Evolutionary conservation across 1,140 invertebrate genomes (phyloP).

Genomic region (Lepidurus apus): DNA sequence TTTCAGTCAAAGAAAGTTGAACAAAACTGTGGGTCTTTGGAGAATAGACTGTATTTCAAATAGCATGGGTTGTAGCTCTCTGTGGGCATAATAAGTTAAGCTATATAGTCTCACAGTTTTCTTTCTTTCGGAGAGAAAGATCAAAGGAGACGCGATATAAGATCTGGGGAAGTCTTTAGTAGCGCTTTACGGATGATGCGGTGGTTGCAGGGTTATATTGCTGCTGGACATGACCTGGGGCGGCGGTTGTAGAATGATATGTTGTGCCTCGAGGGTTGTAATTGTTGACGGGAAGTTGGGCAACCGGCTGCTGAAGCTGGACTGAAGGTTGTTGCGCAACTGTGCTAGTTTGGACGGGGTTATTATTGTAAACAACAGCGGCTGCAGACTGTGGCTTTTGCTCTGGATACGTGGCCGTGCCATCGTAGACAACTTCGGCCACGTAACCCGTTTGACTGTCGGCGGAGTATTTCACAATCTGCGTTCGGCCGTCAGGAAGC

Average conservation of each 20-base stretch:
- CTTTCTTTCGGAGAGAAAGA: background rate
- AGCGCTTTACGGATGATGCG: background rate
- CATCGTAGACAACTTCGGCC: conserved; percentile 32
- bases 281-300: background rate
- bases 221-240: background rate
- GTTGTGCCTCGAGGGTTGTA: background rate
- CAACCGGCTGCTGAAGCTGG: no score
- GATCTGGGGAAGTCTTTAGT: background rate
- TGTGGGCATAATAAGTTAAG: background rate
- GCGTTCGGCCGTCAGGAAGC: conserved; percentile 35
- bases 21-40: background rate
- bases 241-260: background rate
- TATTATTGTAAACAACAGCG: background rate
- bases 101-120: background rate
- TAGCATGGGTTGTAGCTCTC: background rate
- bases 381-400: background rate
- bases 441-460: conserved; percentile 28
- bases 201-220: background rate
- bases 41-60: background rate
- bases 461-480: conserved; percentile 35
- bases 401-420: conserved; percentile 12
- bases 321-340: background rate
- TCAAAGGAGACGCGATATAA: background rate
- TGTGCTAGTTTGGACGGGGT: background rate
- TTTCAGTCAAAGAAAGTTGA: background rate